These are phyloP conservation scores for Bactericera cockerelli DNA, from an alignment of 1,140 invertebrate species.

Conservation along the genomic window DNA sequence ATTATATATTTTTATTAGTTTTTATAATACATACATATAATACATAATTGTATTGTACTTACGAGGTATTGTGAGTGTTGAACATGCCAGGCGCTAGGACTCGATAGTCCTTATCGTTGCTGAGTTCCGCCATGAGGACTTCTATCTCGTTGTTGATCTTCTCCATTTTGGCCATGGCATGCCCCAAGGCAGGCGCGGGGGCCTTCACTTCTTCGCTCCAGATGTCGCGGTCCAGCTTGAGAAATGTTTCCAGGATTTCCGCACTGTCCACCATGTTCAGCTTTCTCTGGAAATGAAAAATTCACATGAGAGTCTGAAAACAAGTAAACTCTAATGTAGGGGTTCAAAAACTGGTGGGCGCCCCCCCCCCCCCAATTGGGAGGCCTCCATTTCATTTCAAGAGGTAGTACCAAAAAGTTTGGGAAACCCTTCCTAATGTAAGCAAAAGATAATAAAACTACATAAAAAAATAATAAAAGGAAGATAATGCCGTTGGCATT, in stretches of 20 bases:
- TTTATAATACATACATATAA: too few relatives aligned
- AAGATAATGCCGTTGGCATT: too few relatives aligned
- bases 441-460: too few relatives aligned
- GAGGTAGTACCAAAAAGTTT: neutral
- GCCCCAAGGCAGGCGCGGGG: conserved; percentile 22
- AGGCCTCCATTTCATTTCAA: neutral
- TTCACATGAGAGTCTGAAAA: neutral
- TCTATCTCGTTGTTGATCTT: conserved; percentile 20
- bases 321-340: conserved; percentile 3
- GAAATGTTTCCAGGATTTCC: conserved; percentile 21
- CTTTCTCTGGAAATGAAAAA: conserved; percentile 12
- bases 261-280: conserved; percentile 15
- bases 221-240: conserved; percentile 23
- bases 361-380: neutral
- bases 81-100: conserved; percentile 12
- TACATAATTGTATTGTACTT: too few relatives aligned
- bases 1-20: too few relatives aligned
- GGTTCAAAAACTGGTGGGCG: neutral
- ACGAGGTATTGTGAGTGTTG: conserved; percentile 11
- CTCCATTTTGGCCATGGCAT: conserved; percentile 22
- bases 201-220: conserved; percentile 23
- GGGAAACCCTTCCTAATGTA: too few relatives aligned
- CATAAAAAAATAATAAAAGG: too few relatives aligned
- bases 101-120: conserved; percentile 3
- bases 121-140: neutral